Evolutionary conservation across 2,888 invertebrate genomes (phyloP), one percentile per base, ranked within the genome.

Genomic region (Cosmia pyralina): DNA sequence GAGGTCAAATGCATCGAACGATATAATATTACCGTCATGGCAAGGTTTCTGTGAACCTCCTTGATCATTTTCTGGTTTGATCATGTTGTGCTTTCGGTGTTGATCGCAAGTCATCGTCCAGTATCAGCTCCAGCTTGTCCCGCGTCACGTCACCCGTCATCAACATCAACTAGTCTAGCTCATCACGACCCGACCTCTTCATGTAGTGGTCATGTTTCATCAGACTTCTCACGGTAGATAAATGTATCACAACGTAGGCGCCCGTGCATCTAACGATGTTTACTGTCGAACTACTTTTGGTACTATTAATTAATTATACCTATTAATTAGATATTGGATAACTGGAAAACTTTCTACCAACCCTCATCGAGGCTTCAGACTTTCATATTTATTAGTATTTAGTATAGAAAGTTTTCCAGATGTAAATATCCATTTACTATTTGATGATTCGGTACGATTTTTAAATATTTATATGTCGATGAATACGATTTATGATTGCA

Each of bases 201-300:
- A 95, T 94, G 92, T 95, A 96, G 95, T 88, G 91, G 92, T 92
- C 94, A 94, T 94, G 88, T 86, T 88, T 85, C 93, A 94, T 94
- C 93, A 92, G 93, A 92, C 91, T 94, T 92, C 89, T 93, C 95
- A 94, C 93, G 94, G 91, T 95, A 96, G 96, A 95, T 96, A 95
- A 96, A 93, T 95, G 96, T 96, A 96, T 96, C 96, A 96, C 96
- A 96, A 95, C 90, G 90, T 95, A 96, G 93, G 95, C 96, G 96
- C 96, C 96, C 95, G 94, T 93, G 92, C 94, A 94, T 93, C 90
- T 86, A 82, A 87, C 82, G 88, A 89, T 89, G 89, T 91, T 90
- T 89, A 90, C 90, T 90, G 88, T 90, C 88, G 85, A 90, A 90
- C 89, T 91, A 89, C 89, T 90, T 89, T 89, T 90, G 90, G 89